phyloP scores from a whole-genome alignment of 1,140 invertebrate genomes.

The Dryas iulia region DNA sequence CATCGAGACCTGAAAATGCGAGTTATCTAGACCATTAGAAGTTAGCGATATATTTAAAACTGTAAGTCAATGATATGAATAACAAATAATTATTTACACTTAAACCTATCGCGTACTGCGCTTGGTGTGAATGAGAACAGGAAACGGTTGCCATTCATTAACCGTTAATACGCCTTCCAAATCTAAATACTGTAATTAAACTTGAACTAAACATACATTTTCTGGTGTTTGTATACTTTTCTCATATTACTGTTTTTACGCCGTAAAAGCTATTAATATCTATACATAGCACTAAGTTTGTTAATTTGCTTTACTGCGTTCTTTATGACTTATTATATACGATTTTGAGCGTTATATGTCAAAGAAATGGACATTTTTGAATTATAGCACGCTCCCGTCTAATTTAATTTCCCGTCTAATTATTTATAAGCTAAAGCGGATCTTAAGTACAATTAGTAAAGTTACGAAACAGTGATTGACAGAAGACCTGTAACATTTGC shows the following conservation, averaged over 20 bases:
- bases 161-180: conserved; percentile 5
- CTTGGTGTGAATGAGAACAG: conserved; percentile 23
- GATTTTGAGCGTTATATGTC: too few relatives aligned
- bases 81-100: neutral
- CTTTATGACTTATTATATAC: too few relatives aligned
- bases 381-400: too few relatives aligned
- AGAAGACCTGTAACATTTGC: neutral
- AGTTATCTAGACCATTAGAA: too few relatives aligned
- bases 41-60: too few relatives aligned
- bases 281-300: too few relatives aligned
- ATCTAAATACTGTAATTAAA: conserved; percentile 2
- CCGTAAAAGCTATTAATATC: neutral
- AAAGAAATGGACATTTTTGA: too few relatives aligned
- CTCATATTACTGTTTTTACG: neutral
- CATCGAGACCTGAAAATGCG: too few relatives aligned
- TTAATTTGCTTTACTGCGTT: too few relatives aligned
- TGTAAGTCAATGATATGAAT: neutral
- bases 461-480: neutral
- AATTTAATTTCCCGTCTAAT: too few relatives aligned
- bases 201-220: neutral
- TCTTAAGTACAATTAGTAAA: too few relatives aligned
- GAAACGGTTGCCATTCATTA: conserved; percentile 8
- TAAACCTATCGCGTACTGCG: neutral
- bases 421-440: too few relatives aligned
- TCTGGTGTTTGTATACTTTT: neutral